Evolutionary conservation across 1,140 invertebrate genomes (phyloP), one percentile per base, ranked within the genome.

Genomic region (Chrysoperla carnea): DNA sequence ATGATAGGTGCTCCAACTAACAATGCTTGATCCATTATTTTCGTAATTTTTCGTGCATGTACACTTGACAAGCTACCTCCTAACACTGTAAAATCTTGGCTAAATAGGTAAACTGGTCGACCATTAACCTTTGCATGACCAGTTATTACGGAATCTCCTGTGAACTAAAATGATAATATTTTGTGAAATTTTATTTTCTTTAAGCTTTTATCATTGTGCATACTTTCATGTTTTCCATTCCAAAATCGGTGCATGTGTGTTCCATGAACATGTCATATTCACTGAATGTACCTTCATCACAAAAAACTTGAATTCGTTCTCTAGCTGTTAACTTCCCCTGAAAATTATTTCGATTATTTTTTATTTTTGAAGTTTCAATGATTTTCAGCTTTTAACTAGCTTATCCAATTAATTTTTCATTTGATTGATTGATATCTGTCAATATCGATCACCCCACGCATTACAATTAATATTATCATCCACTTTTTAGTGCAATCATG

Each of bases 1-100:
- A 83, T 76, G 4, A 82, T 69, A 15, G 78, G 78, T 13, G 74
- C 77, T 27, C 79, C 78, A 13, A 78, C 72, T 29, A 73, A 47
- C 60, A 80, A 67, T 1, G 78, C 79, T 59, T 78, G 71, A 56
- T 81, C 76, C 76, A 80, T 78, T 14, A 80, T 67, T 70, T 77
- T 82, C 55, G 74, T 78, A 28, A 82, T 70, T 60, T 82, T 82
- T 53, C 73, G 73, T 6, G 79, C 75, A 64, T 82, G 78, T 37
- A 73, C 68, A 42, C 66, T 73, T 12, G 76, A 79, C 27, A 82
- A 60, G 54, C 74, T 77, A 11, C 78, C 78, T 44, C 79, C 79
- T 64, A 79, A 82, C 6, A 82, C 78, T 36, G 78, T 82, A 50
- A 81, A 81, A 60, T 82, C 78, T 63, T 79, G 76, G 53, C 75